Percentiles rank a stretch among this genome's conserved stretches.
Evolutionary conservation across 35 echinoderm and acorn worm genomes (phyloP).

Genomic region (Strongylocentrotus purpuratus): DNA sequence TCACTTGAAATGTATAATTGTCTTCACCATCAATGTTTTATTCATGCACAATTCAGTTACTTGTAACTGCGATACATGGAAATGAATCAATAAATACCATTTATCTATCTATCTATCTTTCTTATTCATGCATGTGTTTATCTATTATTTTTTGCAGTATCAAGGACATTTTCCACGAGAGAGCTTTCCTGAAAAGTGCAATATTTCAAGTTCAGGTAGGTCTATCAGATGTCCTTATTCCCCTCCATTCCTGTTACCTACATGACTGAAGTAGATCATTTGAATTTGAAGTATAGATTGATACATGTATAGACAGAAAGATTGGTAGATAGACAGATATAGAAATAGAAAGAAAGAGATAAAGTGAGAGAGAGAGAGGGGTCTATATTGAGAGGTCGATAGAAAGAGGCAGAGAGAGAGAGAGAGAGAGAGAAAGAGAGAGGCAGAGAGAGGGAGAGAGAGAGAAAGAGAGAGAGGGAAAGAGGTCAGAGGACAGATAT

Average conservation of each 20-base stretch:
- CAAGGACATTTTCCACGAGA: constrained; percentile 95
- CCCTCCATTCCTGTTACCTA: not conserved
- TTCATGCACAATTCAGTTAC: no score
- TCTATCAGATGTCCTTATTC: not conserved
- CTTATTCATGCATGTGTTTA: not conserved
- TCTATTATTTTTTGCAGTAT: constrained; percentile 74
- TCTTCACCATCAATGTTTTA: no score
- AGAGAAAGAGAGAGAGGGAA: not conserved
- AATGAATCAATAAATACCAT: no score
- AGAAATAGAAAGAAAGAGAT: not conserved
- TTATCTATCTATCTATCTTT: no score
- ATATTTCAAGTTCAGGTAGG: constrained; percentile 98
- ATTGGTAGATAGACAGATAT: not conserved
- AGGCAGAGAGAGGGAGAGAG: not conserved
- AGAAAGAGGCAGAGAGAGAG: not conserved
- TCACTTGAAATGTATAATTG: no score
- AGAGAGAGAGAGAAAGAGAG: not conserved
- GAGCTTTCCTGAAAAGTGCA: constrained; percentile 95
- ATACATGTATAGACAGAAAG: no score
- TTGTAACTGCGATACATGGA: no score
- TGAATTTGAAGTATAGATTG: no score
- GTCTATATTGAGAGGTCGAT: not conserved
- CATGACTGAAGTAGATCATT: no score
- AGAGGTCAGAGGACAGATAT: not conserved
- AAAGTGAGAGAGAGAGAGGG: not conserved